A percentile compares a stretch with the other conserved stretches of the same genome.
Evolutionary conservation across 2,888 invertebrate species (phyloP).

Genomic region (Agapetus fuscipes): DNA sequence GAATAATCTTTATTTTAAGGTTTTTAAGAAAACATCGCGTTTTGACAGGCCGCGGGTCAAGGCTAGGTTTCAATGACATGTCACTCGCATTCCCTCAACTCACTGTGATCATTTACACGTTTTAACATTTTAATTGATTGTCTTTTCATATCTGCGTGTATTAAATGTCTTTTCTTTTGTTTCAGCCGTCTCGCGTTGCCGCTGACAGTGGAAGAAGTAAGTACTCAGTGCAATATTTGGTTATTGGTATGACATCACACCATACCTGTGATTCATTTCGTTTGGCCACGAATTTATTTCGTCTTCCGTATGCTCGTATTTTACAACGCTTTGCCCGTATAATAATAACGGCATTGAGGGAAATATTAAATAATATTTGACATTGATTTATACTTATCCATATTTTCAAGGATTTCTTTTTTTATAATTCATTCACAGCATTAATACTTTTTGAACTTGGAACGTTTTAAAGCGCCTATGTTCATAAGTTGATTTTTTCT

Average conservation of each 20-base stretch:
- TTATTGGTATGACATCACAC: slow-evolving; percentile 8
- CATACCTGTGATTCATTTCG: slow-evolving; percentile 4
- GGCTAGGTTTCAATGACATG: slow-evolving; percentile 14
- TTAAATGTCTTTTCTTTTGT: slow-evolving; percentile 25
- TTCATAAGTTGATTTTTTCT: too few species aligned
- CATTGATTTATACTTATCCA: too few species aligned
- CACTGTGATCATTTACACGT: background rate
- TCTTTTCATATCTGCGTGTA: background rate
- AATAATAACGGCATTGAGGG: background rate
- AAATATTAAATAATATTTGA: too few species aligned
- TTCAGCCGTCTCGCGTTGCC: slow-evolving; percentile 92
- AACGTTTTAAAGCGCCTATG: too few species aligned
- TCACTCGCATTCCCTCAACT: slow-evolving; percentile 6
- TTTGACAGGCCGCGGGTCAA: slow-evolving; percentile 16
- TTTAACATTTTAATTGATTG: slow-evolving; percentile 2
- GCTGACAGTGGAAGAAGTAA: slow-evolving; percentile 94
- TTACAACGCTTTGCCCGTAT: background rate
- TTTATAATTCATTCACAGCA: too few species aligned
- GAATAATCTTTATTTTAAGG: background rate
- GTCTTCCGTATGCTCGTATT: background rate
- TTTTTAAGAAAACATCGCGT: background rate
- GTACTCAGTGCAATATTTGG: slow-evolving; percentile 27
- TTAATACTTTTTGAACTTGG: too few species aligned
- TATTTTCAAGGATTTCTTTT: too few species aligned
- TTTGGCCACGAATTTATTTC: background rate